Evolutionary conservation across 2,888 invertebrate genomes (phyloP).

Genomic region (Brachynemurus nebulosus): DNA sequence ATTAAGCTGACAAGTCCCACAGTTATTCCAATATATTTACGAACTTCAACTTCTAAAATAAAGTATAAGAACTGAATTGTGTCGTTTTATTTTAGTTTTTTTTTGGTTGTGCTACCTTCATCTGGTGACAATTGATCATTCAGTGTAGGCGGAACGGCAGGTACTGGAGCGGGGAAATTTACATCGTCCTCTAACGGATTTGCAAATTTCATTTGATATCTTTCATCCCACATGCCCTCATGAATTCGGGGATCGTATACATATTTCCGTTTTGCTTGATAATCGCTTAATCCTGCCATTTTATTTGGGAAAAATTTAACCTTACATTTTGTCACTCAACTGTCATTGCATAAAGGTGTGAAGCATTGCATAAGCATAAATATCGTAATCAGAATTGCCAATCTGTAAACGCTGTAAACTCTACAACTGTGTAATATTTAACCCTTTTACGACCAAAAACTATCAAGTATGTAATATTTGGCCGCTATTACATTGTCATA

Average conservation of each 20-base stretch:
- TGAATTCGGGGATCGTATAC: constrained; percentile 12
- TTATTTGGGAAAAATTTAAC: neutral
- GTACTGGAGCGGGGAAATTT: constrained; percentile 11
- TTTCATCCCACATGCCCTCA: constrained; percentile 12
- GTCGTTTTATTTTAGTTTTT: no score
- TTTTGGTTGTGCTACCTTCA: no score
- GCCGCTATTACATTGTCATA: no score
- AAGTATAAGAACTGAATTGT: constrained; percentile 8
- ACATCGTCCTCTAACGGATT: constrained; percentile 7
- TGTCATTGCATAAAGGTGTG: neutral
- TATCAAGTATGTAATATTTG: no score
- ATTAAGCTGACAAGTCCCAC: constrained; percentile 74
- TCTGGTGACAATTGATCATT: constrained; percentile 12
- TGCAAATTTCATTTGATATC: neutral
- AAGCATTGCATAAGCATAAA: no score
- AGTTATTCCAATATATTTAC: constrained; percentile 63
- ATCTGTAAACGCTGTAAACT: no score
- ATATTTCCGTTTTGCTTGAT: constrained; percentile 13
- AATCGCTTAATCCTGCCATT: constrained; percentile 21
- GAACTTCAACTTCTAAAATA: constrained; percentile 39
- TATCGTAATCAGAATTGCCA: no score
- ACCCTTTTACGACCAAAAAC: no score
- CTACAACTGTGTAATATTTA: no score
- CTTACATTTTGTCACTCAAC: neutral
- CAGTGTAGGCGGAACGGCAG: constrained; percentile 9